A percentile compares a stretch with the other conserved stretches of the same genome.
Conservation (phyloP, 1,140 invertebrate genomes). For the Apocrypta bakeri region DNA sequence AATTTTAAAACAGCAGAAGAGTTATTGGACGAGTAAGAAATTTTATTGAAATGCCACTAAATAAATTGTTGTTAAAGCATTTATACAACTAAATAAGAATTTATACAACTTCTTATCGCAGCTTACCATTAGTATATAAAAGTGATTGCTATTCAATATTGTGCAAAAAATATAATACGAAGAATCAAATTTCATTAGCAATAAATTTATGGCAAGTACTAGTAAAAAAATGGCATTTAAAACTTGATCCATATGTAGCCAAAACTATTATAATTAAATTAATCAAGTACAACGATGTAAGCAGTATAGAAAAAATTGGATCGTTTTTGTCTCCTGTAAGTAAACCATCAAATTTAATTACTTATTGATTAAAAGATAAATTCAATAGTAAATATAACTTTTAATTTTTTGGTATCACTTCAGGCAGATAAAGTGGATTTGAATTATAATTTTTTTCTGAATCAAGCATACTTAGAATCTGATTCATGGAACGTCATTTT, state of each 20-base stretch:
- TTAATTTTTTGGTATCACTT: neutral
- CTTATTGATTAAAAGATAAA: neutral
- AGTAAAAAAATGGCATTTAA: neutral
- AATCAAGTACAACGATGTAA: neutral
- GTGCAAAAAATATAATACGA: neutral
- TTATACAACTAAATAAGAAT: neutral
- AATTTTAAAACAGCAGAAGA: neutral
- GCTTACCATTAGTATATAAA: constrained; percentile 10
- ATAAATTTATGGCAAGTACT: neutral
- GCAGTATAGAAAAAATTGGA: neutral
- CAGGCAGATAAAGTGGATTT: neutral
- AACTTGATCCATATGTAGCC: neutral
- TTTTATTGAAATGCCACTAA: neutral
- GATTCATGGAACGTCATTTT: constrained; percentile 24
- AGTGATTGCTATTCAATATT: constrained; percentile 7
- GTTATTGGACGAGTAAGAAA: neutral
- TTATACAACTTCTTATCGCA: no score
- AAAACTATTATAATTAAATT: neutral
- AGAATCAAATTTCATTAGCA: neutral
- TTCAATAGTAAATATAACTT: neutral
- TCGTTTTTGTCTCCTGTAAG: constrained; percentile 2
- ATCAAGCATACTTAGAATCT: neutral
- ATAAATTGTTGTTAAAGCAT: neutral
- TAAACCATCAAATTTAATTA: neutral
- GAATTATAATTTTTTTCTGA: constrained; percentile 11